A percentile compares a stretch with the other conserved stretches of the same genome.
Evolutionary conservation across 2,797 vertebrate genomes (phyloP).

Genomic region (Propithecus perrieri): DNA sequence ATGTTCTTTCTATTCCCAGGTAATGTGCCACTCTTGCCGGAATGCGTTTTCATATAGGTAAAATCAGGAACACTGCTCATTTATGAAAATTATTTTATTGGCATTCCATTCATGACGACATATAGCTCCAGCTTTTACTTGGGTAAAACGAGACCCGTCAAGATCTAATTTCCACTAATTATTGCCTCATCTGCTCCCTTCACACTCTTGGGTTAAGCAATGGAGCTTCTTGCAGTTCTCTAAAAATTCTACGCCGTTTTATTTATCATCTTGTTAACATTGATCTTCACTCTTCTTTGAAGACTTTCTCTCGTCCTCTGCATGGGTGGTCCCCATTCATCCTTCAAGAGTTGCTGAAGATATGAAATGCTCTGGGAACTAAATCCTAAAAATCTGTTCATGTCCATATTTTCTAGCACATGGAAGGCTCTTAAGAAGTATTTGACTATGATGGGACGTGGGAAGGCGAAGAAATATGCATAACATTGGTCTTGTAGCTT

Average conservation of each 20-base stretch:
- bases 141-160: not conserved
- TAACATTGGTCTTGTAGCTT: not conserved
- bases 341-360: not conserved
- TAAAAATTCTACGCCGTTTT: not conserved
- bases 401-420: not conserved
- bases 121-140: not conserved
- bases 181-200: not conserved
- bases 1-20: not conserved
- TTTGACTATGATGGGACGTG: not conserved
- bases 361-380: not conserved
- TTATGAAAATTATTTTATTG: not conserved
- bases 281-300: not conserved
- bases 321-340: not conserved
- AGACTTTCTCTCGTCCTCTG: not conserved
- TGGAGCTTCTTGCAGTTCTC: not conserved
- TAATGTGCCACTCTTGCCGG: not conserved
- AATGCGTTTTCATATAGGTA: not conserved
- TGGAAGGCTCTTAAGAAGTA: not conserved
- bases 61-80: not conserved
- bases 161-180: not conserved
- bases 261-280: not conserved
- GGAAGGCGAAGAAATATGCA: not conserved
- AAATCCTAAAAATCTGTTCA: not conserved
- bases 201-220: not conserved
- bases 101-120: not conserved